A percentile compares a stretch with the other conserved stretches of the same genome.
Conservation (phyloP, 2,888 invertebrate species). For the Polyommatus iphigenia region DNA sequence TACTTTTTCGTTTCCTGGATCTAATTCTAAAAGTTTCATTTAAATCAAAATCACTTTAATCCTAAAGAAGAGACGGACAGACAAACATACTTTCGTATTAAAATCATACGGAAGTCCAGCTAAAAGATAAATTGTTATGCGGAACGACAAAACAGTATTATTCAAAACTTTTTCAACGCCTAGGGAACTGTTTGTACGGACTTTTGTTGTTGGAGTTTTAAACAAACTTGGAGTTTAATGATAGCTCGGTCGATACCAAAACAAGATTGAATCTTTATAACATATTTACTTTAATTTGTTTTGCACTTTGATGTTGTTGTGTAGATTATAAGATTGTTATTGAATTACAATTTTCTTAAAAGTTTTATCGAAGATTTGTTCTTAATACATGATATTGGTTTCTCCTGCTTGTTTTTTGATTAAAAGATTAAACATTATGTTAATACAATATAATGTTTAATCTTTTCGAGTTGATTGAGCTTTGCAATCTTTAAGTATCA, state of each 20-base stretch:
- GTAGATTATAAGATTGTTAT: background rate
- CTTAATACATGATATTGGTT: background rate
- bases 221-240: constrained; percentile 13
- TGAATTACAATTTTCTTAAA: background rate
- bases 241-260: background rate
- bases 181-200: background rate
- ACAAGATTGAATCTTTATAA: constrained; percentile 17
- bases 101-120: background rate
- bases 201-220: constrained; percentile 13
- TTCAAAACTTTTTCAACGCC: constrained; percentile 9
- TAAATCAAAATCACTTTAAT: too few species aligned
- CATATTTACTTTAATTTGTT: constrained; percentile 27
- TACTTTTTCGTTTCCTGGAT: too few species aligned
- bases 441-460: background rate
- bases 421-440: too few species aligned
- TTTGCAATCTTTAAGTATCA: too few species aligned
- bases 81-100: background rate
- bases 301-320: constrained; percentile 5
- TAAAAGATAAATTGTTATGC: background rate
- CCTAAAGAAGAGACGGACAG: too few species aligned
- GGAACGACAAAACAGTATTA: background rate
- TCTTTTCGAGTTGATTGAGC: background rate
- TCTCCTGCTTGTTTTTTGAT: background rate
- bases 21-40: too few species aligned
- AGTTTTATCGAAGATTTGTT: background rate